Base-by-base conservation (phyloP, 2,888 invertebrate species). In the Meliscaeva auricollis region DNA sequence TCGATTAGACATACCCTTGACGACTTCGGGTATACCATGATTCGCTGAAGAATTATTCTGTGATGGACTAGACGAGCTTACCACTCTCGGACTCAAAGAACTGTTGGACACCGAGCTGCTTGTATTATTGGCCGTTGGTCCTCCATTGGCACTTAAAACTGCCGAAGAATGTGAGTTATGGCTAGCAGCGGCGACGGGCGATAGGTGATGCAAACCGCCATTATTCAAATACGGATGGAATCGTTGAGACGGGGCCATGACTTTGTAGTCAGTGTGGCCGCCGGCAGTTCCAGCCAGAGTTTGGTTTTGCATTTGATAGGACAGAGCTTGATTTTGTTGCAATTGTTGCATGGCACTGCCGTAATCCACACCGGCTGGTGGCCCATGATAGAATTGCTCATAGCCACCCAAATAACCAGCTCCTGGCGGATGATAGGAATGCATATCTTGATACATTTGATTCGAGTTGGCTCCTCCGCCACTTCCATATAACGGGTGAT, bases 41-140 rank as follows among this genome's bases (percentile, higher is more conserved):
- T 80, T 81, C 2, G 76, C 68, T 1, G 80, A 41, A 6, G 85
- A 80, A 54, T 76, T 76, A 26, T 80, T 92, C 9, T 91, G 91
- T 0, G 90, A 90, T 32, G 92, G 92, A 87, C 92, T 92, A 70
- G 91, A 91, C 44, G 92, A 92, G 87, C 92, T 92, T 3, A 92
- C 92, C 7, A 92, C 90, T 13, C 92, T 90, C 1, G 92, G 92
- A 88, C 92, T 92, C 85, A 92, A 88, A 0, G 91, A 90, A 26
- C 90, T 90, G 3, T 90, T 89, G 2, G 88, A 88, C 2, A 88
- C 87, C 8, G 87, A 87, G 58, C 88, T 88, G 66, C 87, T 87
- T 1, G 84, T 78, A 30, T 83, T 88, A 56, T 87, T 88, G 0
- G 68, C 68, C 17, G 87, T 83, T 3, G 85, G 35, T 38, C 75